These are phyloP conservation scores for Gandaritis pyraliata DNA, from an alignment of 2,888 invertebrate species.

Conservation along the genomic window DNA sequence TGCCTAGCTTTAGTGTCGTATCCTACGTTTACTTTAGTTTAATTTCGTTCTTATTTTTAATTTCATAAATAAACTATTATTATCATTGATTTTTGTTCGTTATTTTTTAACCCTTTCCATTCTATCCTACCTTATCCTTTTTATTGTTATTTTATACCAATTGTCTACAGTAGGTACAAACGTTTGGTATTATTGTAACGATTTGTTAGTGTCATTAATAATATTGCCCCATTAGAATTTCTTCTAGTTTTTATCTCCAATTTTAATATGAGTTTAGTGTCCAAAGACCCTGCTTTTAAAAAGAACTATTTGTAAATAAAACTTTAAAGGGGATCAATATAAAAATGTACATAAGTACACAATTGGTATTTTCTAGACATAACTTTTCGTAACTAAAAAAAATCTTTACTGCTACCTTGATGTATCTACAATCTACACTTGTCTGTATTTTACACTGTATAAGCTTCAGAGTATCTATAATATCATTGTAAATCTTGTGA, in stretches of 20 bases:
- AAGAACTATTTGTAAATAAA: conserved; percentile 80
- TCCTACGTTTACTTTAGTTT: conserved; percentile 78
- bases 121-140: conserved; percentile 58
- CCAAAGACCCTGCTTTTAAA: conserved; percentile 62
- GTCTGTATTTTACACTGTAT: conserved; percentile 63
- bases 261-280: conserved; percentile 38
- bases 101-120: conserved; percentile 61
- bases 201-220: conserved; percentile 22
- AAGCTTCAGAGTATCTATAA: conserved; percentile 55
- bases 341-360: conserved; percentile 80
- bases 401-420: conserved; percentile 75
- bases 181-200: conserved; percentile 41
- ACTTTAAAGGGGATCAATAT: conserved; percentile 83
- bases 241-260: conserved; percentile 35
- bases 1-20: conserved; percentile 62
- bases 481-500: conserved; percentile 57
- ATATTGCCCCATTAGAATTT: conserved; percentile 35
- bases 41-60: conserved; percentile 83
- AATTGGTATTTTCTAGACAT: conserved; percentile 79
- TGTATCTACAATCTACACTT: conserved; percentile 56
- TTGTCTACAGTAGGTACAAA: conserved; percentile 60
- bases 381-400: conserved; percentile 67
- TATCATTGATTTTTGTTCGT: conserved; percentile 79
- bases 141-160: conserved; percentile 61
- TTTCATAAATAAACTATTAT: conserved; percentile 83